phyloP scores from a whole-genome alignment of 1,140 invertebrate species.

The Aphis craccivora region DNA sequence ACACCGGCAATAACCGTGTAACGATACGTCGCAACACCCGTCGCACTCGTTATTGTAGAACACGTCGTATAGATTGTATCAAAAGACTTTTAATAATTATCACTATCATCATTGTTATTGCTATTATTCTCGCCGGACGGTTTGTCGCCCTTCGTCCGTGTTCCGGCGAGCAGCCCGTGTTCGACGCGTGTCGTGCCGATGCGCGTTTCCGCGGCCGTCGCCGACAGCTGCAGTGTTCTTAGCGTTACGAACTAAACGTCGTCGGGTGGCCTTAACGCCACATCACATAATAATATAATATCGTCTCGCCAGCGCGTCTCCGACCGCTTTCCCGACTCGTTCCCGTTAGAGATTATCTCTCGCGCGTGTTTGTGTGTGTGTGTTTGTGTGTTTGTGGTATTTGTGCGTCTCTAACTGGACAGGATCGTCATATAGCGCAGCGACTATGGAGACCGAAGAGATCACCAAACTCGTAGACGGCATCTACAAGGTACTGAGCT shows the following conservation, averaged over 20 bases:
- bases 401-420: not conserved
- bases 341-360: not conserved
- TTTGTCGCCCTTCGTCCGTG: not conserved
- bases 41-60: not conserved
- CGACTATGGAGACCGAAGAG: constrained; percentile 83
- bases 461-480: constrained; percentile 88
- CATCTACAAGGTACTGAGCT: constrained; percentile 79
- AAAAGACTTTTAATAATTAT: not conserved
- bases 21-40: not conserved
- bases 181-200: not conserved
- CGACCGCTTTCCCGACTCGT: not conserved
- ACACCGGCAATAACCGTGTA: not conserved
- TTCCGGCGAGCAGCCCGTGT: not conserved
- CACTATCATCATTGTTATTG: no score
- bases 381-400: not conserved
- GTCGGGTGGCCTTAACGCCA: not conserved
- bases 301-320: not conserved
- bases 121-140: not conserved
- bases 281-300: not conserved
- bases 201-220: not conserved
- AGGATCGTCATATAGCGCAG: no score
- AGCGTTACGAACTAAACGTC: not conserved
- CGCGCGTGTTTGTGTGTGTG: no score
- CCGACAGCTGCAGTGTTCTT: not conserved
- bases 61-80: no score